Conservation (phyloP, 2,888 invertebrate genomes). For the Idaea aversata region DNA sequence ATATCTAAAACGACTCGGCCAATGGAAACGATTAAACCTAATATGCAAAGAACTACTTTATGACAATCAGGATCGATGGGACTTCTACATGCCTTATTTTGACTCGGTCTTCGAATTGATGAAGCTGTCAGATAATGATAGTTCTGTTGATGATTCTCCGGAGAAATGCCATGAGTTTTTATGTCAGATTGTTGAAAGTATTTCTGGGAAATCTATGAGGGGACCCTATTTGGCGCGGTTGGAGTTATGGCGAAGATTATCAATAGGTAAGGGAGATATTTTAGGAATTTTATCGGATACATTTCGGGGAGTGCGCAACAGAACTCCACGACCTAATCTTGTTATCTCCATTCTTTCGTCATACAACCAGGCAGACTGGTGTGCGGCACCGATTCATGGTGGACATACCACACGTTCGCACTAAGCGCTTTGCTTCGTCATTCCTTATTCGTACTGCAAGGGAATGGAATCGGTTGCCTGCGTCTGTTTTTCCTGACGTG, state of each 20-base stretch:
- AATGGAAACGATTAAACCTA: conserved; percentile 87
- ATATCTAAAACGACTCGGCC: conserved; percentile 85
- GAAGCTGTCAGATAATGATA: conserved; percentile 46
- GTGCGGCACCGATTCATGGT: no score
- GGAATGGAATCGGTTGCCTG: no score
- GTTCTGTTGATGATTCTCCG: conserved; percentile 59
- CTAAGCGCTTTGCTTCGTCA: no score
- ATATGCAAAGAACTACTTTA: conserved; percentile 87
- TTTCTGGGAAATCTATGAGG: conserved; percentile 78
- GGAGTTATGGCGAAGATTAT: conserved; percentile 85
- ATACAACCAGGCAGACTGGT: no score
- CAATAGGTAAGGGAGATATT: conserved; percentile 73
- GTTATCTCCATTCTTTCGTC: no score
- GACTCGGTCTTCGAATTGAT: conserved; percentile 84
- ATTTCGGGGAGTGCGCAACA: no score
- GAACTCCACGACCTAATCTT: no score
- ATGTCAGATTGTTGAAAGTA: conserved; percentile 74
- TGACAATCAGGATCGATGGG: conserved; percentile 87
- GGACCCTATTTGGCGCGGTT: conserved; percentile 93
- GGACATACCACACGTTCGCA: no score
- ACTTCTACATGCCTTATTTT: conserved; percentile 86
- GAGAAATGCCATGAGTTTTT: conserved; percentile 73
- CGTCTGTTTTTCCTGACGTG: no score
- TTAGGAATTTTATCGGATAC: conserved; percentile 36
- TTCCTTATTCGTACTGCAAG: no score